phyloP scores from a whole-genome alignment of 2,888 invertebrate genomes.

The Ferdinandea cuprea region DNA sequence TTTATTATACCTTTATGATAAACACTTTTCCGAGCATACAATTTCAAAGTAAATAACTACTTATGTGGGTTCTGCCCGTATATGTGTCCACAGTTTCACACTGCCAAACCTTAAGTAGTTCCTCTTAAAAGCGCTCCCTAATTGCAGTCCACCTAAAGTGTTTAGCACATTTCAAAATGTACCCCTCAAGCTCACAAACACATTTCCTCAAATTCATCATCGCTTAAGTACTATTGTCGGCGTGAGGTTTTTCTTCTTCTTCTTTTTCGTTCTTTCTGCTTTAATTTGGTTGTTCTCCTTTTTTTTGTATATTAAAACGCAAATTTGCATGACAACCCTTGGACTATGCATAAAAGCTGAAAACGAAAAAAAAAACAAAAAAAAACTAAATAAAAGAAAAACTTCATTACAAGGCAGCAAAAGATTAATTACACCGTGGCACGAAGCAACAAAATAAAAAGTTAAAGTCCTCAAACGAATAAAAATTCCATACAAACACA shows the following conservation, averaged over 20 bases:
- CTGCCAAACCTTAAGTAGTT: not conserved
- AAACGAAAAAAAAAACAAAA: conserved; percentile 15
- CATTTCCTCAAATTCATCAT: conserved; percentile 73
- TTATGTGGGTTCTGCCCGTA: not conserved
- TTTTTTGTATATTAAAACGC: conserved; percentile 64
- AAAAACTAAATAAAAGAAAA: conserved; percentile 51
- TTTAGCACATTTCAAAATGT: conserved; percentile 73
- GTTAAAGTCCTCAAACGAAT: conserved; percentile 70
- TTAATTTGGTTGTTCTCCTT: conserved; percentile 48
- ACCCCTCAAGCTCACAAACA: conserved; percentile 63
- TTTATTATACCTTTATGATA: conserved; percentile 48
- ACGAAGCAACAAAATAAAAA: conserved; percentile 72
- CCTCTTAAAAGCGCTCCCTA: conserved; percentile 41
- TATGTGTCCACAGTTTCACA: not conserved
- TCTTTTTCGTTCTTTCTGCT: conserved; percentile 29
- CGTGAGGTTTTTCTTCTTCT: conserved; percentile 3
- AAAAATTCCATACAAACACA: conserved; percentile 63
- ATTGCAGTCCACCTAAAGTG: conserved; percentile 70
- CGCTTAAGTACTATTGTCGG: conserved; percentile 66
- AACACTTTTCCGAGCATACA: conserved; percentile 10
- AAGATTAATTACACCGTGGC: conserved; percentile 74
- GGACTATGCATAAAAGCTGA: conserved; percentile 47
- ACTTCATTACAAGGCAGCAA: conserved; percentile 73
- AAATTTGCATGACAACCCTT: conserved; percentile 73
- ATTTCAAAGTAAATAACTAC: not conserved